These are phyloP conservation scores for Cremastinae sp. DNA, from an alignment of 2,888 invertebrate species.

Conservation along the genomic window DNA sequence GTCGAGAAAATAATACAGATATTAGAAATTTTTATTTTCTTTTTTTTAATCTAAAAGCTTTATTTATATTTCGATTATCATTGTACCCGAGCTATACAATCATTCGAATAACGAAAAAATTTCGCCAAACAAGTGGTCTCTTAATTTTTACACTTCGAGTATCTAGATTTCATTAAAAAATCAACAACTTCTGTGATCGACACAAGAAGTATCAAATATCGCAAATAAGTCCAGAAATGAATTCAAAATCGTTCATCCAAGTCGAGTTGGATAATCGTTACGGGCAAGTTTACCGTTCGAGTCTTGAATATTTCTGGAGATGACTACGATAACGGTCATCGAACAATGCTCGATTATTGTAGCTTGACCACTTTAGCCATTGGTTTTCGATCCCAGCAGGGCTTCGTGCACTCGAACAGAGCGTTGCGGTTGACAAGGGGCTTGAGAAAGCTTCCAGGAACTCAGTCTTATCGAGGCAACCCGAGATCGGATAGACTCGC, in stretches of 20 bases:
- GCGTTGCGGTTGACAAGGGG: slow-evolving; percentile 22
- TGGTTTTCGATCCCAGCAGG: neutral
- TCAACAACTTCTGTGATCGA: too few species aligned
- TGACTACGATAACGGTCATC: slow-evolving; percentile 5
- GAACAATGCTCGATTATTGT: slow-evolving; percentile 3
- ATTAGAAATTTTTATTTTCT: too few species aligned
- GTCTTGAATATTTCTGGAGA: slow-evolving; percentile 8
- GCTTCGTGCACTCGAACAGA: slow-evolving; percentile 2
- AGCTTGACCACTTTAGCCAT: slow-evolving; percentile 1
- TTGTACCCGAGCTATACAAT: too few species aligned
- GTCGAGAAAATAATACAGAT: too few species aligned
- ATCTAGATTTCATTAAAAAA: too few species aligned
- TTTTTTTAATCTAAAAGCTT: too few species aligned
- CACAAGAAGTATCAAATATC: too few species aligned
- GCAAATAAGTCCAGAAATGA: too few species aligned
- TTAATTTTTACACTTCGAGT: too few species aligned
- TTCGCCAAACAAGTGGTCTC: too few species aligned
- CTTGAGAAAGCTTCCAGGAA: slow-evolving; percentile 17
- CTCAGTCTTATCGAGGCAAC: slow-evolving; percentile 16
- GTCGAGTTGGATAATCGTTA: neutral
- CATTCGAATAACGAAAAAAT: too few species aligned
- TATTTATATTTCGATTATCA: too few species aligned
- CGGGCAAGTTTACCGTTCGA: neutral
- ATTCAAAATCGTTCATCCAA: neutral
- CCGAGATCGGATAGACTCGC: slow-evolving; percentile 22